Percentiles rank a stretch among this genome's conserved stretches.
These are phyloP conservation scores for Mesocricetus auratus DNA, from an alignment of 2,113 vertebrate species.

Conservation along the genomic window DNA sequence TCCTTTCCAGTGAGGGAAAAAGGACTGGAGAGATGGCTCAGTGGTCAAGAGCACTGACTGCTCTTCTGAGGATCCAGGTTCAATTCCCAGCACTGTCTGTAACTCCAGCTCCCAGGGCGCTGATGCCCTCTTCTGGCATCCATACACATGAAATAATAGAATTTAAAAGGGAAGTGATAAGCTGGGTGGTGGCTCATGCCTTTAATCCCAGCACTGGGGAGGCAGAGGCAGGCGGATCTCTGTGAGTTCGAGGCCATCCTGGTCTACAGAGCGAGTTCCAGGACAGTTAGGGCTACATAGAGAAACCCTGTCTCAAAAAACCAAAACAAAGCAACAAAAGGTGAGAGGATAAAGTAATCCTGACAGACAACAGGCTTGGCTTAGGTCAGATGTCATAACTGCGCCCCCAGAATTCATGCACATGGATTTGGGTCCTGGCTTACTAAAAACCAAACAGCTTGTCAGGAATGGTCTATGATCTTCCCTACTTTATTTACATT, in stretches of 20 bases:
- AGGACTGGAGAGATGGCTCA: background rate
- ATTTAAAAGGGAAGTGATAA: background rate
- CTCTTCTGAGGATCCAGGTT: background rate
- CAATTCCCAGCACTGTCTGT: background rate
- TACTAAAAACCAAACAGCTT: background rate
- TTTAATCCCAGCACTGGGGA: background rate
- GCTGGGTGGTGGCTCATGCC: background rate
- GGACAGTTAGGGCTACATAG: background rate
- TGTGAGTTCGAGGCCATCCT: background rate
- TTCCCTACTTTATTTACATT: background rate
- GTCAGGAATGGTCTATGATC: constrained; percentile 24
- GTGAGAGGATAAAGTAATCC: background rate
- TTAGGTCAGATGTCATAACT: background rate
- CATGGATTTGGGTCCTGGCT: background rate
- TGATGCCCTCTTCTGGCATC: background rate
- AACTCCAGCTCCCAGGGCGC: background rate
- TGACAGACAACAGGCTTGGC: background rate
- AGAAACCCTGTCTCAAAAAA: background rate
- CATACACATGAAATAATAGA: background rate
- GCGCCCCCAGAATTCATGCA: background rate
- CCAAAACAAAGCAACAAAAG: background rate
- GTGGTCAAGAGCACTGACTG: background rate
- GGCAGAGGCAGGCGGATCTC: background rate
- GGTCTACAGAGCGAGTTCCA: background rate
- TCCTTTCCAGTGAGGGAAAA: background rate